phyloP scores from a whole-genome alignment of 2,113 vertebrate genomes.

The Hippocampus zosterae region DNA sequence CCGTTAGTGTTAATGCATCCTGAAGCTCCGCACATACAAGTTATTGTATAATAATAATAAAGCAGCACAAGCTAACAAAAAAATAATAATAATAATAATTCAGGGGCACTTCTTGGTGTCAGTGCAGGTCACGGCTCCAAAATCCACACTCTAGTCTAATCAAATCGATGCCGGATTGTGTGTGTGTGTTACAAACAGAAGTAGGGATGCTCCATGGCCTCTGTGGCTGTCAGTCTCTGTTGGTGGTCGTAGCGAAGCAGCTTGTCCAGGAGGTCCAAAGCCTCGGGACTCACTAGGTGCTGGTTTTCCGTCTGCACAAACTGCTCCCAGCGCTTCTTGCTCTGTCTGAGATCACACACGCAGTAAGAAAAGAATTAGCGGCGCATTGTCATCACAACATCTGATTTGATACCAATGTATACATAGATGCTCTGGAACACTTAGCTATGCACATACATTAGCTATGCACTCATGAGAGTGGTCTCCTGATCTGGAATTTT shows the following conservation, averaged over 20 bases:
- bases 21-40: background rate
- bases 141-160: background rate
- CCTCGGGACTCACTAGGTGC: slow-evolving; percentile 93
- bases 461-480: too few relatives aligned
- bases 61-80: background rate
- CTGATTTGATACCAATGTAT: background rate
- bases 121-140: background rate
- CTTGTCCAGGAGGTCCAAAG: slow-evolving; percentile 94
- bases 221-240: slow-evolving; percentile 93
- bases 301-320: slow-evolving; percentile 98
- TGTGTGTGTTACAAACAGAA: slow-evolving; percentile 80
- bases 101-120: background rate
- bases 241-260: slow-evolving; percentile 98
- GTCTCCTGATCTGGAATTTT: too few relatives aligned
- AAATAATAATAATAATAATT: background rate
- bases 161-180: too few relatives aligned
- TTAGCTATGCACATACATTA: too few relatives aligned
- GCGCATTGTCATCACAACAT: background rate
- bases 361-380: background rate
- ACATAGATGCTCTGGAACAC: background rate
- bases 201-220: slow-evolving; percentile 98
- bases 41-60: background rate
- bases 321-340: slow-evolving; percentile 96
- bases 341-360: slow-evolving; percentile 75
- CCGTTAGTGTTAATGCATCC: background rate